Conservation (phyloP, 1,140 invertebrate species). For the Centruroides vittatus region DNA sequence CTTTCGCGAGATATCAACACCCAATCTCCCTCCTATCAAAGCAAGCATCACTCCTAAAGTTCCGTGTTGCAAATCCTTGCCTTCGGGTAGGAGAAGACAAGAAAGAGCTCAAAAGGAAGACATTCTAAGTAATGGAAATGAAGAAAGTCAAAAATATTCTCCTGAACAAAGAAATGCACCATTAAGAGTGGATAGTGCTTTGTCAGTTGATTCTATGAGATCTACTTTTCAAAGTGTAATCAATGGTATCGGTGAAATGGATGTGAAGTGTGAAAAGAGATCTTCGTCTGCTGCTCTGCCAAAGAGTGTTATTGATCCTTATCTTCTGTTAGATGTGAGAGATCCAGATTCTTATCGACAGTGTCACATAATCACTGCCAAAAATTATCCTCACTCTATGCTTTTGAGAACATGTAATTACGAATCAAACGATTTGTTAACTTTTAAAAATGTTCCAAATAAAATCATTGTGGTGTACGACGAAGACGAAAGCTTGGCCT, state of each 20-base stretch:
- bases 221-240: slow-evolving; percentile 25
- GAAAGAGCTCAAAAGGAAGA: too few species aligned
- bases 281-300: not conserved
- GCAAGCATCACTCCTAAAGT: too few species aligned
- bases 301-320: slow-evolving; percentile 24
- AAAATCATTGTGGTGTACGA: slow-evolving; percentile 39
- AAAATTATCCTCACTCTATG: not conserved
- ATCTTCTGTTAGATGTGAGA: slow-evolving; percentile 37
- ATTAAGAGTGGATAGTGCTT: not conserved
- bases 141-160: too few species aligned
- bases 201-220: slow-evolving; percentile 14
- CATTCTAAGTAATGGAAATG: too few species aligned
- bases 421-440: not conserved
- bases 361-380: slow-evolving; percentile 31
- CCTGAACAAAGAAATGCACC: too few species aligned
- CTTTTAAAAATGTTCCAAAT: slow-evolving; percentile 30
- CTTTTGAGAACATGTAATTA: not conserved
- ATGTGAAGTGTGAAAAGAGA: slow-evolving; percentile 20
- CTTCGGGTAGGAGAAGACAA: too few species aligned
- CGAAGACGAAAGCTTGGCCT: slow-evolving; percentile 33
- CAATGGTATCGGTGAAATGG: slow-evolving; percentile 30
- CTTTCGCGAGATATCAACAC: too few species aligned
- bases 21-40: too few species aligned
- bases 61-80: too few species aligned
- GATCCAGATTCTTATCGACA: slow-evolving; percentile 29